These are phyloP conservation scores for Trididemnum nubilum DNA, from an alignment of 23 tunicate species.

Conservation along the genomic window DNA sequence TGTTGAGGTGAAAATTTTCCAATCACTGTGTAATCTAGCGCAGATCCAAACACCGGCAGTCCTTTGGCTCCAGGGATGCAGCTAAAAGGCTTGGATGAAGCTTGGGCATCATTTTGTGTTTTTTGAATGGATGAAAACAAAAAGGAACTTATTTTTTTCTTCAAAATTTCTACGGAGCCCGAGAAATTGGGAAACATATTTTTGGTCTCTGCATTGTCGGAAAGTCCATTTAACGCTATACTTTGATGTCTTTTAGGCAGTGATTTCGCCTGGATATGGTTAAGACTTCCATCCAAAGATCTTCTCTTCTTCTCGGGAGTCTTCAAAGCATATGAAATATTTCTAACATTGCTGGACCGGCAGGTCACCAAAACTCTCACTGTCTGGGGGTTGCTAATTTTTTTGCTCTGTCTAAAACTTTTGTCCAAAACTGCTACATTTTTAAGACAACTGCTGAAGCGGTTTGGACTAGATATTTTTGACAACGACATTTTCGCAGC, in stretches of 20 bases:
- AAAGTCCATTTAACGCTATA: background rate
- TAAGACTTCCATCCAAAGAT: no score
- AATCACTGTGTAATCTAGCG: slow-evolving; percentile 63
- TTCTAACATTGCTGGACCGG: background rate
- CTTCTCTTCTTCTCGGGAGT: background rate
- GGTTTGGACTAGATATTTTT: no score
- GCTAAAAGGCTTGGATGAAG: slow-evolving; percentile 19
- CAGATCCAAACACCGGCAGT: slow-evolving; percentile 72
- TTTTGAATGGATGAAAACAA: background rate
- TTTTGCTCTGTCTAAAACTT: background rate
- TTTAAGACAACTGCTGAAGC: no score
- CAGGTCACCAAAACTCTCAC: background rate
- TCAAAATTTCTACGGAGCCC: background rate
- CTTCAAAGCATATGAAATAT: background rate
- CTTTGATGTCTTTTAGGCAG: background rate
- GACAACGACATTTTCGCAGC: no score
- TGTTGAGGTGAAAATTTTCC: slow-evolving; percentile 67
- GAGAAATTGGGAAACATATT: background rate
- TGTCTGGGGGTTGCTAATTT: background rate
- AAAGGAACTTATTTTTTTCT: no score
- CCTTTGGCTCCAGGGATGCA: slow-evolving; percentile 72
- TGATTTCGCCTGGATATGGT: background rate
- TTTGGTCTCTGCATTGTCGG: background rate
- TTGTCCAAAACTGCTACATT: background rate
- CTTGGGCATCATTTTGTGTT: background rate